Base-by-base conservation (phyloP, 1,140 invertebrate genomes). In the Macrobrachium rosenbergii region DNA sequence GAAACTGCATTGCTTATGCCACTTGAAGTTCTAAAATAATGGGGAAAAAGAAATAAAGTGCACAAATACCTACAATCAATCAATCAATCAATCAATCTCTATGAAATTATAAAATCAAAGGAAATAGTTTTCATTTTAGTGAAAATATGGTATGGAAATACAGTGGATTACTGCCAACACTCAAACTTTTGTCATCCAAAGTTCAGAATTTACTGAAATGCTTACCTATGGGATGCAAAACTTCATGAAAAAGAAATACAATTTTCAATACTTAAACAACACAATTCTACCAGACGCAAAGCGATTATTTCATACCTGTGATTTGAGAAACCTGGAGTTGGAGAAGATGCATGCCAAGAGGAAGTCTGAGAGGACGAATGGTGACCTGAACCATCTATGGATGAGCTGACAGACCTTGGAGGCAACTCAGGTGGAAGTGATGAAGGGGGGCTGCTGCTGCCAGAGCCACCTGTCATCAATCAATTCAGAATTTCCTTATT, bases 1-100 rank as follows among this genome's bases (percentile, higher is more conserved):
- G 84, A 87, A 11, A 87, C 84, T 17, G 84, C 78, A 81, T 80
- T 87, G 78, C 84, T 87, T 52, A 87, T 73, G 17, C 84, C 84
- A 80, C 77, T 87, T 52, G 80, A 64, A 63, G 78, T 81, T 62
- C 84, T 87, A 79, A 0, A 76, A 63, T 37, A 37, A 59, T 58
- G 8, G 12, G 45, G n/a, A 62, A 21, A 6, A 28, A 14, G 10
- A 23, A 28, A 72, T 21, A 17, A 67, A 67, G 16, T 21, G 8
- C 8, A 67, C 5, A 52, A 37, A 37, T 12, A 52, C 52, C 52
- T 52, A 5, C 7, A 37, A 37, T 10, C 52, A 52, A 10, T 52
- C 52, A 52, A 52, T 2, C 28, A 37, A 37, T 37, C 28, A 37
- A 12, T 12, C 6, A 52, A 52, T 0, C 52, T 52, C 7, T 12